Conservation (phyloP, 1,140 invertebrate species). For the Reticulitermes speratus region DNA sequence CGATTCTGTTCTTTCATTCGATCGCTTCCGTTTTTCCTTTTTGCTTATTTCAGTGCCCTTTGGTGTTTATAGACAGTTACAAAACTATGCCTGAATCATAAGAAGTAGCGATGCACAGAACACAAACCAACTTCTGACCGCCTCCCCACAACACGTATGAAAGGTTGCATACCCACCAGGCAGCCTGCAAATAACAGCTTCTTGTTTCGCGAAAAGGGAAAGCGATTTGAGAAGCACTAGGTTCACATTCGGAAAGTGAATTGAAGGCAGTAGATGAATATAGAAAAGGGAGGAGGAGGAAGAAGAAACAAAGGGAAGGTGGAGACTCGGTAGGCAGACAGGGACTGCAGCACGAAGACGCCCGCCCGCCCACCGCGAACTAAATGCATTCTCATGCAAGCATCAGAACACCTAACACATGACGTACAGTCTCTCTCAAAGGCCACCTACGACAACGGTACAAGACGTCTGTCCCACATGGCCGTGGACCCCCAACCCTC, state of each 20-base stretch:
- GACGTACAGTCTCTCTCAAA: background rate
- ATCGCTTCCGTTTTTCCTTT: too few species aligned
- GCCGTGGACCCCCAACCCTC: too few species aligned
- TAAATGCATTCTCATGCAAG: background rate
- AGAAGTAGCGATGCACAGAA: background rate
- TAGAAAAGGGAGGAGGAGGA: background rate
- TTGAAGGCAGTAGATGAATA: background rate
- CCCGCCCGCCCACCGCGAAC: background rate
- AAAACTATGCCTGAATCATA: too few species aligned
- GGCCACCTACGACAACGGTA: background rate
- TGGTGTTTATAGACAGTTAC: too few species aligned
- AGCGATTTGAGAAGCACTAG: background rate
- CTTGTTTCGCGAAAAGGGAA: background rate
- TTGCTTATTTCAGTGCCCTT: too few species aligned
- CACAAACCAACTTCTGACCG: background rate
- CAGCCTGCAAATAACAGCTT: background rate
- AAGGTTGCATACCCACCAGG: background rate
- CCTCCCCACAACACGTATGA: background rate
- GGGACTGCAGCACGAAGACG: background rate
- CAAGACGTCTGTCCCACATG: too few species aligned
- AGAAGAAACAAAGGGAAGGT: background rate
- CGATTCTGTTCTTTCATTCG: too few species aligned
- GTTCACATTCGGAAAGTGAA: background rate
- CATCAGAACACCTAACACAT: too few species aligned
- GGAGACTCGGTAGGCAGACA: background rate